Base-by-base conservation (phyloP, 2,888 invertebrate species). In the Drosophila nr. perissopoda region DNA sequence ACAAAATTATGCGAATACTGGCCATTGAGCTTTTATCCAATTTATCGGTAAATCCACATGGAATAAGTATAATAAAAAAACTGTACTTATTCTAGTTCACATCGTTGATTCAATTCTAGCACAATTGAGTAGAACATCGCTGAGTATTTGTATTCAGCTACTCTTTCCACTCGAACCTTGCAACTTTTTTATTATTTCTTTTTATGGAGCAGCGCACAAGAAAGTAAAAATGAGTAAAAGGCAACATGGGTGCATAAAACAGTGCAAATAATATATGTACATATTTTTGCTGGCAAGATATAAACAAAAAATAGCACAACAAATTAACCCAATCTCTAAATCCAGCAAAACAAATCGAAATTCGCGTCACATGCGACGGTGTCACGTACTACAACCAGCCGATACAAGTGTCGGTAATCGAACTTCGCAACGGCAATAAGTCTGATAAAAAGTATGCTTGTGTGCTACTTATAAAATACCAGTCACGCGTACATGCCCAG, bases 361-460 rank as follows among this genome's bases (percentile, higher is more conserved):
- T 89, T 87, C 82, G 66, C 58, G 77, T 87, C 85, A 77, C 87
- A 82, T 73, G 83, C 86, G 59, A 57, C 58, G 40, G 51, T 52
- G 79, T 79, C 86, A 89, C 84, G 85, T 89, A 27, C 10, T 27
- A 11, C 27, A 36, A 77, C 61, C 52, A 31, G 57, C 33, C 69
- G 54, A 70, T 65, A 76, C 69, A 78, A 77, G 72, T 86, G 71
- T 57, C 61, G 59, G 73, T 75, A 86, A 81, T 88, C 83, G 87
- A 90, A 80, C 45, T 67, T 60, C 61, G 52, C 38, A 56, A 67
- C 49, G 56, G 64, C 67, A 68, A 65, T 68, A 60, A 60, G 61
- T 60, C 56, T 59, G 67, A 76, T 78, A 67, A 67, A 60, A 42
- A 48, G 54, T n/a, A 29, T n/a, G 18, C 18, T 18, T 54, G 38